Base-by-base conservation (phyloP, 2,888 invertebrate species). In the Pseudococcus longispinus region DNA sequence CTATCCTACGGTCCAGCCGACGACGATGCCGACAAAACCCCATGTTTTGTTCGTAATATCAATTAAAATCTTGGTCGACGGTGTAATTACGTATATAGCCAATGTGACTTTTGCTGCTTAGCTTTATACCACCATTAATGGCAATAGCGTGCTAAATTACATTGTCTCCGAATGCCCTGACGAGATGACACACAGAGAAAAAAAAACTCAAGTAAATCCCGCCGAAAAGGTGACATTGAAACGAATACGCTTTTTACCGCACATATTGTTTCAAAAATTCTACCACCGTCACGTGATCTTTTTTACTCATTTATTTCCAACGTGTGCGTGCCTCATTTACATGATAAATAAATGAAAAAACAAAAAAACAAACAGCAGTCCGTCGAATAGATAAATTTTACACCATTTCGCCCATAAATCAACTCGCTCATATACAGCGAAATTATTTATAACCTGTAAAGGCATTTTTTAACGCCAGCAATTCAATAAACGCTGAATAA, bases 271-370 rank as follows among this genome's bases (percentile, higher is more conserved):
- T 23, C 15, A 70, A 60, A 60, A 60, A 60, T 60, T 60, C 60
- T 60, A 60, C 60, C 60, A 60, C 9, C 60, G 60, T 60, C 60
- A 60, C 60, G 60, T 60, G 60, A 60, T 60, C 60, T 23, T 60
- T 60, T 60, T 29, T 70, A 70, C 18, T 70, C 29, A 70, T 70
- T 29, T 70, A 70, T 70, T 70, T 70, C 15, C 15, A 70, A 29
- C 29, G 70, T 37, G 37, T 9, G 37, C 23, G 60, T 23, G 23
- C 9, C 23, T 60, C 60, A 70, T 70, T 70, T 70, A 70, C 70
- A 70, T 70, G 18, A 70, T 13, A 70, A 70, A 70, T 37, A 37
- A 37, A 37, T 5, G 5, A 70, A 32, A 5, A 26, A 65, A 65
- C 8, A 26, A 23, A 13, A 29, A 29, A 70, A 70, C 70, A 18